Conservation (phyloP, 2,797 vertebrate species). For the Avahi laniger region DNA sequence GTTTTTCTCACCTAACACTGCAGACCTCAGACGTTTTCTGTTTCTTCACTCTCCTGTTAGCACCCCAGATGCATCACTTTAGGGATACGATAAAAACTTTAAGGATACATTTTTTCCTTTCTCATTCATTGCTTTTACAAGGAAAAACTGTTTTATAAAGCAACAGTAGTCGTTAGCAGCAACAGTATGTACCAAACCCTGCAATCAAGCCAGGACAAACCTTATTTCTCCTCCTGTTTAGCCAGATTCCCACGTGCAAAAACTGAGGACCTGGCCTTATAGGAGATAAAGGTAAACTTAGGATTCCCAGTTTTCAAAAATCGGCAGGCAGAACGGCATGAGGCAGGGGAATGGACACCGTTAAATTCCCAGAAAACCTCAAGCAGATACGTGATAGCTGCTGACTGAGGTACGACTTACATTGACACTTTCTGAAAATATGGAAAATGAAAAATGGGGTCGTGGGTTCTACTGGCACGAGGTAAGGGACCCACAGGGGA, state of each 20-base stretch:
- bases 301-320: slow-evolving; percentile 5
- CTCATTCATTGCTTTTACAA: not conserved
- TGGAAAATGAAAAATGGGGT: slow-evolving; percentile 26
- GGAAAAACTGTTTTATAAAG: not conserved
- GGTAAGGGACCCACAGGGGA: slow-evolving; percentile 24
- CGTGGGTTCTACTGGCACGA: slow-evolving; percentile 19
- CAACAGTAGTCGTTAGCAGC: not conserved
- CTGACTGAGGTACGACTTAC: too few species aligned
- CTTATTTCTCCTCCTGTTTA: not conserved
- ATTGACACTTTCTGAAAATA: not conserved
- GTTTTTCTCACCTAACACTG: rapidly evolving
- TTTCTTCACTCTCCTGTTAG: not conserved
- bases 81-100: not conserved
- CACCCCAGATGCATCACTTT: too few species aligned
- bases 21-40: not conserved
- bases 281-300: not conserved
- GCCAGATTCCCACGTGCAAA: not conserved
- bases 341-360: not conserved
- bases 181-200: too few species aligned
- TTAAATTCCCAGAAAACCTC: not conserved
- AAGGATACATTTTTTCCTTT: not conserved
- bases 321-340: not conserved
- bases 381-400: not conserved
- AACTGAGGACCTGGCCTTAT: not conserved
- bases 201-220: rapidly evolving